phyloP scores from a whole-genome alignment of 2,113 vertebrate genomes.

The Chamaea fasciata region DNA sequence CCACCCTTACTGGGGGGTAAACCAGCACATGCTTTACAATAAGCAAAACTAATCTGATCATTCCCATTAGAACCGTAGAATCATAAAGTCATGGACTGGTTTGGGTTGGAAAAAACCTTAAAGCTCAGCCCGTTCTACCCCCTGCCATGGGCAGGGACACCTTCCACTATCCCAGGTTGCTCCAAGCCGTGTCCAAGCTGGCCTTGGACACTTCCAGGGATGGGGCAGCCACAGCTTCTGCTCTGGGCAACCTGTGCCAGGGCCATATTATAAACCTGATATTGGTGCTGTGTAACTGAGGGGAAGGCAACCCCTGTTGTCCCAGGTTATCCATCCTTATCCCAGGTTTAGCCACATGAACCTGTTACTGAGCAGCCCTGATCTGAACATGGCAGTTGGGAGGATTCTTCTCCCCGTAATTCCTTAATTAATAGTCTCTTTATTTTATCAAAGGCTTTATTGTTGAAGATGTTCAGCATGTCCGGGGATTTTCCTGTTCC shows the following conservation, averaged over 20 bases:
- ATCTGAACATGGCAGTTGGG: background rate
- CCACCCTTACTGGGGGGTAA: background rate
- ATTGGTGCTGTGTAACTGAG: background rate
- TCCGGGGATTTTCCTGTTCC: background rate
- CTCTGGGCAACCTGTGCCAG: background rate
- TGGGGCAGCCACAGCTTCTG: background rate
- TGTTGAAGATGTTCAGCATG: background rate
- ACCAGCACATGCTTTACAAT: background rate
- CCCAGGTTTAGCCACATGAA: background rate
- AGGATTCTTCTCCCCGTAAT: background rate
- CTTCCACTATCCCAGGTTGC: fast-evolving
- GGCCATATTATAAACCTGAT: background rate
- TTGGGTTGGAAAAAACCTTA: background rate
- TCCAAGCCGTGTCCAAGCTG: fast-evolving
- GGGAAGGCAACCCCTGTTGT: background rate
- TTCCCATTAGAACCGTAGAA: background rate
- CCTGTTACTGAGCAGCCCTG: background rate
- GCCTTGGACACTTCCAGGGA: background rate
- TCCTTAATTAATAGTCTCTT: background rate
- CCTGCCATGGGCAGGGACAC: background rate
- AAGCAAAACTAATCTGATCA: background rate
- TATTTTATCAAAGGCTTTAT: background rate
- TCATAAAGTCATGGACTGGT: background rate
- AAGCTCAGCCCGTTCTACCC: fast-evolving
- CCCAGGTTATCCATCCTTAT: background rate